Evolutionary conservation across 2,113 vertebrate species (phyloP).

Genomic region (Sylvietta virens): DNA sequence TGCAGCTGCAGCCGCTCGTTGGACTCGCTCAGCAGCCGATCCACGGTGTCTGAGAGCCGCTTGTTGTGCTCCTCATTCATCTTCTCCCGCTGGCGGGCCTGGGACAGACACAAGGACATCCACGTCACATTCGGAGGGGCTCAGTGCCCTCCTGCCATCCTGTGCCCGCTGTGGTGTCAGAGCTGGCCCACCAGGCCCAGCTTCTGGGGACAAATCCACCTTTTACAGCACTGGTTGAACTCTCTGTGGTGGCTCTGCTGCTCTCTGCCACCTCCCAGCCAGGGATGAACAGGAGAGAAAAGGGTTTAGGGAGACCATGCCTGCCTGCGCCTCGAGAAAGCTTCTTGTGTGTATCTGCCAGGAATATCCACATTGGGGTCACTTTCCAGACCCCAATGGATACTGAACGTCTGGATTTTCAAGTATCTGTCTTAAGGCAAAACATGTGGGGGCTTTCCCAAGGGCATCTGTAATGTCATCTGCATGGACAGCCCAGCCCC

Average conservation of each 20-base stretch:
- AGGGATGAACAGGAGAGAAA: not conserved
- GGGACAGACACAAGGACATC: not conserved
- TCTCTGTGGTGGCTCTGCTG: not conserved
- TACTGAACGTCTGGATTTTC: not conserved
- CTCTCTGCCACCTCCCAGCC: not conserved
- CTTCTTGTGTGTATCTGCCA: not conserved
- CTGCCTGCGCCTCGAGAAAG: not conserved
- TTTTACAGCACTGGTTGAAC: not conserved
- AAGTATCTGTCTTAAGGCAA: not conserved
- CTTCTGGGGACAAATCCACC: not conserved
- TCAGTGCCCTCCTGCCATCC: not conserved
- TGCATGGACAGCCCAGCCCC: not conserved
- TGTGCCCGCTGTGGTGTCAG: rapidly evolving
- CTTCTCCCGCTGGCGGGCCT: slow-evolving; percentile 97
- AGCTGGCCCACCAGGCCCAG: not conserved
- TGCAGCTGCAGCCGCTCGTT: slow-evolving; percentile 95
- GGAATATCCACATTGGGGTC: not conserved
- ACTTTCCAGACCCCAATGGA: not conserved
- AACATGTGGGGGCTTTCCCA: not conserved
- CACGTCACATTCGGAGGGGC: not conserved
- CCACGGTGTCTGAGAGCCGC: slow-evolving; percentile 91
- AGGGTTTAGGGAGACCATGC: not conserved
- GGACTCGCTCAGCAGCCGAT: slow-evolving; percentile 91
- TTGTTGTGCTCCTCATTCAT: slow-evolving; percentile 99
- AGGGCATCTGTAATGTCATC: not conserved